Conservation (phyloP, 2,113 vertebrate species). For the Pterocles burchelli region DNA sequence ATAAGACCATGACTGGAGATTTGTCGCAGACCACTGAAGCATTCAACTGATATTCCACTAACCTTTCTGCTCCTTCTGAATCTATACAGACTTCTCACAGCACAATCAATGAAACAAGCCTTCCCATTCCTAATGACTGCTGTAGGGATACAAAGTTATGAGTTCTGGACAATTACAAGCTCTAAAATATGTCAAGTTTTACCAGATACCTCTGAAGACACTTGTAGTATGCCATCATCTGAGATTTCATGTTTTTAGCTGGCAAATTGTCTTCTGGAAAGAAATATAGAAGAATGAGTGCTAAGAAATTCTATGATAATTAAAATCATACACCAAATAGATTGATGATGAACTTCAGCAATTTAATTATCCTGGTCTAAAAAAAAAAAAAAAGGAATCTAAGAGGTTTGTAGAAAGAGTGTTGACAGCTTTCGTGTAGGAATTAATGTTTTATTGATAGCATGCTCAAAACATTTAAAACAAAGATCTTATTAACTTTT, state of each 20-base stretch:
- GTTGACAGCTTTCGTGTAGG: background rate
- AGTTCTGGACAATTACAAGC: background rate
- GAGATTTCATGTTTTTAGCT: background rate
- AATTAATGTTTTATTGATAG: background rate
- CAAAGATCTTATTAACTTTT: background rate
- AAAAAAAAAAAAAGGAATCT: background rate
- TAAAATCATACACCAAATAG: background rate
- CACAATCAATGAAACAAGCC: slow-evolving; percentile 14
- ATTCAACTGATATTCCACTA: slow-evolving; percentile 32
- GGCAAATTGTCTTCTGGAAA: background rate
- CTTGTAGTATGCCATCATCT: background rate
- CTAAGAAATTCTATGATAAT: background rate
- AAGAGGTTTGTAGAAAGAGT: background rate
- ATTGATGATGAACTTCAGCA: background rate
- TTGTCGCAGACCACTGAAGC: slow-evolving; percentile 41
- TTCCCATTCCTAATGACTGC: background rate
- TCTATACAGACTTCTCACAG: background rate
- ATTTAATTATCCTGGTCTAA: background rate
- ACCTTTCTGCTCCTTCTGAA: slow-evolving; percentile 51
- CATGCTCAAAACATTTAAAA: background rate
- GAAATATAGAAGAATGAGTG: background rate
- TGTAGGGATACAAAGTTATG: background rate
- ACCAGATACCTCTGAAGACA: background rate
- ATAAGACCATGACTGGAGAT: slow-evolving; percentile 31
- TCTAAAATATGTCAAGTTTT: background rate